These are phyloP conservation scores for Dynastes maya DNA, from an alignment of 2,888 invertebrate species.

Conservation along the genomic window DNA sequence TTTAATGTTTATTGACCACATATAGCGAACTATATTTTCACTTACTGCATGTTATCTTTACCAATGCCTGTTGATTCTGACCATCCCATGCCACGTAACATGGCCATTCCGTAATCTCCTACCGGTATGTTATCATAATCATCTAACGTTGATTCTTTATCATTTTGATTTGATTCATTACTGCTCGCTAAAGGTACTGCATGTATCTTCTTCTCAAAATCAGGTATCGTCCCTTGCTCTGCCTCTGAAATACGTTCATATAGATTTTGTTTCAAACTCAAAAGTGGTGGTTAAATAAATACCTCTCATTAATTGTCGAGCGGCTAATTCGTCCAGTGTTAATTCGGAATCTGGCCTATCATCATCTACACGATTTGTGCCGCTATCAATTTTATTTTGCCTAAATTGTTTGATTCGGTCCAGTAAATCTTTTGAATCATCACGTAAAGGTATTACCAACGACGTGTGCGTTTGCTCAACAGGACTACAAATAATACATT, in stretches of 20 bases:
- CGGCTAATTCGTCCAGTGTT: conserved; percentile 81
- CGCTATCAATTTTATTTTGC: conserved; percentile 60
- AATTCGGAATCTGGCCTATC: conserved; percentile 66
- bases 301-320: conserved; percentile 80
- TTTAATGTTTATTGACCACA: too few relatives aligned
- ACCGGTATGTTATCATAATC: conserved; percentile 83
- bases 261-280: not conserved
- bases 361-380: conserved; percentile 57
- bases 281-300: conserved; percentile 15
- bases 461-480: conserved; percentile 73
- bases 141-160: conserved; percentile 76
- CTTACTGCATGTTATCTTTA: conserved; percentile 73
- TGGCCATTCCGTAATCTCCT: conserved; percentile 90
- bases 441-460: conserved; percentile 79
- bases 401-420: conserved; percentile 70
- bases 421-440: conserved; percentile 70
- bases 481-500: conserved; percentile 67
- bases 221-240: not conserved
- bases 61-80: conserved; percentile 78
- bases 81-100: conserved; percentile 98
- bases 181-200: conserved; percentile 76
- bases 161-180: conserved; percentile 77
- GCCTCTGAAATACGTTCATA: conserved; percentile 50
- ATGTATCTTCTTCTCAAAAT: conserved; percentile 63
- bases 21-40: conserved; percentile 23